Evolutionary conservation across 2,797 vertebrate genomes (phyloP).

Genomic region (Neomorphus geoffroyi): DNA sequence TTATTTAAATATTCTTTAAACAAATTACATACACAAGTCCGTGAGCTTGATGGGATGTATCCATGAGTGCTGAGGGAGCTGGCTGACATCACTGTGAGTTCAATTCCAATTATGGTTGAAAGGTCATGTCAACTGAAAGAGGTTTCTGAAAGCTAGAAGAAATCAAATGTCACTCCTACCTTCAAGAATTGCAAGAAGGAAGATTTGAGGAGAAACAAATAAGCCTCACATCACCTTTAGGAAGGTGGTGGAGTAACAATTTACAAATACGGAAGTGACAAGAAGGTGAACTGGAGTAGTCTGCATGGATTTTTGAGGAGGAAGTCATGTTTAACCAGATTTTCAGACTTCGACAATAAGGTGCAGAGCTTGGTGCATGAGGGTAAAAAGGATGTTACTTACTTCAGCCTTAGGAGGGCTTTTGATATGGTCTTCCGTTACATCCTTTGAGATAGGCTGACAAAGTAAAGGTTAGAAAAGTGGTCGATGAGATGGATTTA

Average conservation of each 20-base stretch:
- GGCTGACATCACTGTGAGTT: not conserved
- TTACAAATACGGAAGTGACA: not conserved
- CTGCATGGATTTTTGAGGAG: too few species aligned
- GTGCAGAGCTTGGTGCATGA: too few species aligned
- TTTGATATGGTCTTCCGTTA: too few species aligned
- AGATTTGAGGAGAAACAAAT: not conserved
- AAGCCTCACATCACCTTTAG: not conserved
- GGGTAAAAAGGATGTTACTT: too few species aligned
- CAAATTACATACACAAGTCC: not conserved
- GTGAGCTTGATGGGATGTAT: rapidly evolving
- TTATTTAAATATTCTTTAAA: not conserved
- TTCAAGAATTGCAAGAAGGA: not conserved
- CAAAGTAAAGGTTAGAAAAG: too few species aligned
- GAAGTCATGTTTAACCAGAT: too few species aligned
- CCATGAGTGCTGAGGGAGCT: not conserved
- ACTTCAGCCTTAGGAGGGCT: too few species aligned
- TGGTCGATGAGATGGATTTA: too few species aligned
- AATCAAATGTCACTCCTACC: not conserved
- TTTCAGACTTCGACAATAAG: too few species aligned
- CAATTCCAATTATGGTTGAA: not conserved
- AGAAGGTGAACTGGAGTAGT: too few species aligned
- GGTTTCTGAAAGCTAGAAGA: not conserved
- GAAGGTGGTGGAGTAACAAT: not conserved
- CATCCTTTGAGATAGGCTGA: too few species aligned
- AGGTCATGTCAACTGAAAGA: not conserved